Evolutionary conservation across 2,888 invertebrate species (phyloP).

Genomic region (Tipula vernalis): DNA sequence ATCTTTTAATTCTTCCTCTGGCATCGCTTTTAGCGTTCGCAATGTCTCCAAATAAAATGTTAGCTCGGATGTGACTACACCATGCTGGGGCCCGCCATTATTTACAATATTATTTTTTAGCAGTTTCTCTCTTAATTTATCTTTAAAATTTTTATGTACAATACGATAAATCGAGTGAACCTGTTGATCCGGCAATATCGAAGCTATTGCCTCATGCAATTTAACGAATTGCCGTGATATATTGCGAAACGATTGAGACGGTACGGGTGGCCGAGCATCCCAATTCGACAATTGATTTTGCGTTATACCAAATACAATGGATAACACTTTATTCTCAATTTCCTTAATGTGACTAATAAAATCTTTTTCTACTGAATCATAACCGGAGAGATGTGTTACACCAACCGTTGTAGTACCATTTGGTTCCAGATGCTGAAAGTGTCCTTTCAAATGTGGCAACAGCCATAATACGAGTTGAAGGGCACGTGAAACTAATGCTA

Average conservation of each 20-base stretch:
- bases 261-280: slow-evolving; percentile 92
- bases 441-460: slow-evolving; percentile 54
- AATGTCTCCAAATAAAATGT: slow-evolving; percentile 84
- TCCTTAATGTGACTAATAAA: slow-evolving; percentile 82
- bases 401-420: slow-evolving; percentile 20
- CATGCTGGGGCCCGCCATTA: slow-evolving; percentile 94
- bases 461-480: slow-evolving; percentile 71
- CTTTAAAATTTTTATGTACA: slow-evolving; percentile 77
- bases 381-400: slow-evolving; percentile 33
- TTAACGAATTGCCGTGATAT: slow-evolving; percentile 82
- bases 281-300: slow-evolving; percentile 70
- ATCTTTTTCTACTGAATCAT: slow-evolving; percentile 64
- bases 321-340: slow-evolving; percentile 80
- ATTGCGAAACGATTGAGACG: slow-evolving; percentile 78
- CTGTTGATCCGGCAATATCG: slow-evolving; percentile 67
- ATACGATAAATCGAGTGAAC: slow-evolving; percentile 63
- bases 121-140: slow-evolving; percentile 71
- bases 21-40: slow-evolving; percentile 64
- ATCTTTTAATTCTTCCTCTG: slow-evolving; percentile 57
- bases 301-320: slow-evolving; percentile 78
- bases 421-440: slow-evolving; percentile 48
- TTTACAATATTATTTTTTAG: slow-evolving; percentile 78
- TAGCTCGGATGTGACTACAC: slow-evolving; percentile 83
- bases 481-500: slow-evolving; percentile 75
- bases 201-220: slow-evolving; percentile 79